A percentile compares a stretch with the other conserved stretches of the same genome.
These are phyloP conservation scores for Tethea ocularis DNA, from an alignment of 2,888 invertebrate genomes.

Conservation along the genomic window DNA sequence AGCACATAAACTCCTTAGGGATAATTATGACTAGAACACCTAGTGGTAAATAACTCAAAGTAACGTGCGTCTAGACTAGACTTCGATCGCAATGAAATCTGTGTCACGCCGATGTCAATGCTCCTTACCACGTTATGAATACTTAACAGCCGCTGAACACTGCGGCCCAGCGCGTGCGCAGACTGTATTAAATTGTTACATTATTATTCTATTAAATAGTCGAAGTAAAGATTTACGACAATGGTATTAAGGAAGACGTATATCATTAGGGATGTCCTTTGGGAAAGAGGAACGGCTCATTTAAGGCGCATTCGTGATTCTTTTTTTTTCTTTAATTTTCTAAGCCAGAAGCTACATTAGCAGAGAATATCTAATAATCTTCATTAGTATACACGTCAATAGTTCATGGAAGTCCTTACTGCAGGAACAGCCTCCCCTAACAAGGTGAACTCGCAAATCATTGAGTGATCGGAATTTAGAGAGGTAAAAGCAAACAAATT, in stretches of 20 bases:
- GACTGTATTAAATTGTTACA: constrained; percentile 17
- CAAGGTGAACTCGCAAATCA: too few species aligned
- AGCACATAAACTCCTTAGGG: background rate
- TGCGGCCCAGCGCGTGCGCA: constrained; percentile 24
- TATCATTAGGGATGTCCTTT: constrained; percentile 7
- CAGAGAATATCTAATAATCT: too few species aligned
- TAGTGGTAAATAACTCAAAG: constrained; percentile 35
- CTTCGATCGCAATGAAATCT: constrained; percentile 51
- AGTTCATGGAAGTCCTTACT: too few species aligned
- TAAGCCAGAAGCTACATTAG: too few species aligned
- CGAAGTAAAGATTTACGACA: constrained; percentile 30
- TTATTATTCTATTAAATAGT: constrained; percentile 31
- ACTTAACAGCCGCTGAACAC: constrained; percentile 29
- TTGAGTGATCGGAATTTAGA: too few species aligned
- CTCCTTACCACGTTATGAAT: constrained; percentile 54
- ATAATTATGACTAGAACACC: constrained; percentile 20
- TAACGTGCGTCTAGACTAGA: constrained; percentile 52
- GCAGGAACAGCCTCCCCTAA: too few species aligned
- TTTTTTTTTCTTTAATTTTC: too few species aligned
- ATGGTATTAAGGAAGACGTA: constrained; percentile 14
- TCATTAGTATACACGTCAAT: too few species aligned
- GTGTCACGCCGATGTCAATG: constrained; percentile 58
- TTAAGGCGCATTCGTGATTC: background rate
- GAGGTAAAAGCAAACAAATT: too few species aligned
- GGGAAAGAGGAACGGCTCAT: constrained; percentile 10